Base-by-base conservation (phyloP, 2,888 invertebrate genomes). In the Nipponacmea schrenckii region DNA sequence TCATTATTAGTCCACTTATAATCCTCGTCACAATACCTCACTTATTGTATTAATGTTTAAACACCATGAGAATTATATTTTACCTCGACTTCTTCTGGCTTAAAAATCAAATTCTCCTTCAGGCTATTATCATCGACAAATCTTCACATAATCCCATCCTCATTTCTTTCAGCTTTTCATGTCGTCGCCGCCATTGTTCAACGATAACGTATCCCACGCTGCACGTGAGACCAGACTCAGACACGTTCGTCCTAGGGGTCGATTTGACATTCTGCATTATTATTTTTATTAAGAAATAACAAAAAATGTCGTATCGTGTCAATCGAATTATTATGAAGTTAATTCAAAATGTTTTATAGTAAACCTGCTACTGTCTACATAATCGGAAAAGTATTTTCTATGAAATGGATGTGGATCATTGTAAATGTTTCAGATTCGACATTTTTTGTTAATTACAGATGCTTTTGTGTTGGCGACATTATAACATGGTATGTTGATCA, bases 1-100 rank as follows among this genome's bases (percentile, higher is more conserved):
- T 56, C 56, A 56, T 56, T 56, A 56, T 56, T 56, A 56, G 56
- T 56, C 56, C 50, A 50, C 50, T 50, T 50, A 50, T 50, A 50
- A 50, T 24, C 20, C 20, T 24, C 24, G 24, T 24, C 56, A 20
- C 20, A 56, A 56, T 56, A 24, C 20, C 12, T 24, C 56, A 56
- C 12, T 24, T 56, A 56, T 56, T 56, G 24, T 56, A 20, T 24
- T 56, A 24, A 56, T 56, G 56, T 56, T 56, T 56, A 56, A 56
- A 56, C 56, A 24, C 20, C 56, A 24, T 24, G 56, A 56, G 56
- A 56, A 56, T 24, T 56, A 56, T 24, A 56, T 24, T 56, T 24
- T 24, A 56, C 56, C 24, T 14, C 56, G 56, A 24, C 56, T 56
- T 56, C 56, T 24, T 20, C 10, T 39, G 39, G 24, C 20, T 24